These are phyloP conservation scores for Drosophila santomea DNA, from an alignment of 1,140 invertebrate genomes.

Conservation along the genomic window DNA sequence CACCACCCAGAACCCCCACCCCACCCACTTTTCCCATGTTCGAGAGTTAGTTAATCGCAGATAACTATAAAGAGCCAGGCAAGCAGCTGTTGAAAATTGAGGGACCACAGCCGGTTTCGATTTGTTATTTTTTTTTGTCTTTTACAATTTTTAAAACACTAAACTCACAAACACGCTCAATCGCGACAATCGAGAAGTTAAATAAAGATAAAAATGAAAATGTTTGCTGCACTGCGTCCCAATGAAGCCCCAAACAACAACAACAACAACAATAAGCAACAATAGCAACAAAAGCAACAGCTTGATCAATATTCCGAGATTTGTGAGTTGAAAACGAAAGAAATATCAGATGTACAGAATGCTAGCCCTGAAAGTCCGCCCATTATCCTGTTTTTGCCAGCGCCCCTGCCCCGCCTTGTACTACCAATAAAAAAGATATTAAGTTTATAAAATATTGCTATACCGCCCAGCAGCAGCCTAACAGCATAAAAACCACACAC, in stretches of 20 bases:
- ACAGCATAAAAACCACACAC: conserved; percentile 19
- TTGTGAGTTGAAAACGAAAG: conserved; percentile 60
- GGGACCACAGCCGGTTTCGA: conserved; percentile 74
- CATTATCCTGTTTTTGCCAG: conserved; percentile 29
- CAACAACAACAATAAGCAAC: conserved; percentile 37
- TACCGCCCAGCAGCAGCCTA: conserved; percentile 37
- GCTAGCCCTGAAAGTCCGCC: conserved; percentile 9
- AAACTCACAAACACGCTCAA: conserved; percentile 18
- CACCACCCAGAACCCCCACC: background rate
- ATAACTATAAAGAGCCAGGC: background rate
- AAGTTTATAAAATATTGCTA: conserved; percentile 23
- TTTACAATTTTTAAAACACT: conserved; percentile 25
- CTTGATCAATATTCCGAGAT: conserved; percentile 40
- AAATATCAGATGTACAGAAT: conserved; percentile 56
- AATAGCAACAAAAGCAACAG: conserved; percentile 46
- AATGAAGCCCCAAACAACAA: conserved; percentile 31
- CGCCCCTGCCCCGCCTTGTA: conserved; percentile 58
- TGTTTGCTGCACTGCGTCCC: conserved; percentile 64
- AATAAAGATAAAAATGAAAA: background rate
- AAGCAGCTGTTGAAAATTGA: conserved; percentile 13
- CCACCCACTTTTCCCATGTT: background rate
- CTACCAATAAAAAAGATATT: conserved; percentile 8
- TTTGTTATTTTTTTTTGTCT: conserved; percentile 14
- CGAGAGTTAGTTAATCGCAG: conserved; percentile 7
- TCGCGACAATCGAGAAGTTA: conserved; percentile 4